These are phyloP conservation scores for Dallia pectoralis DNA, from an alignment of 2,797 vertebrate genomes.

Conservation along the genomic window DNA sequence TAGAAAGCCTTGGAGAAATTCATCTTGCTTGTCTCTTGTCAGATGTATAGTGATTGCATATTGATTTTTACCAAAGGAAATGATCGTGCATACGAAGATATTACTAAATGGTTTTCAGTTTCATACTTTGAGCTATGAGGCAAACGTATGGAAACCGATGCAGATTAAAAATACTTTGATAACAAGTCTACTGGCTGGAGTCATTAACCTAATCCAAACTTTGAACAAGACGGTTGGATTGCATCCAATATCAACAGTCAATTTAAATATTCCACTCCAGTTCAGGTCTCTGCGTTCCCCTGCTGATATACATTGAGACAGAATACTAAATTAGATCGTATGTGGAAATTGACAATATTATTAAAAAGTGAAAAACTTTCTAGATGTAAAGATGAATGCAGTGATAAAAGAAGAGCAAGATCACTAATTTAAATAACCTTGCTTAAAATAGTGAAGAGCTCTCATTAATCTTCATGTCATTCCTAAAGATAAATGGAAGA, in stretches of 20 bases:
- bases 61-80: conserved; percentile 34
- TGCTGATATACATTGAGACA: conserved; percentile 14
- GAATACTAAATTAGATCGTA: conserved; percentile 21
- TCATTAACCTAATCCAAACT: conserved; percentile 36
- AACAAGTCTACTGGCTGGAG: conserved; percentile 28
- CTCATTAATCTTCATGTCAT: conserved; percentile 75
- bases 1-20: conserved; percentile 23
- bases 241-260: conserved; percentile 39
- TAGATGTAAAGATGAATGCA: conserved; percentile 62
- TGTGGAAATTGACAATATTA: conserved; percentile 16
- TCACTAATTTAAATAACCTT: conserved; percentile 74
- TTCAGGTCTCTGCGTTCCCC: conserved; percentile 21
- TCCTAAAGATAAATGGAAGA: conserved; percentile 67
- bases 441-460: conserved; percentile 75
- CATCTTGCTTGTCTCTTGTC: conserved; percentile 26
- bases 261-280: conserved; percentile 31
- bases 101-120: conserved; percentile 16
- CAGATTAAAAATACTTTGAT: conserved; percentile 38
- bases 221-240: conserved; percentile 39
- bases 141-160: conserved; percentile 10
- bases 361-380: conserved; percentile 46
- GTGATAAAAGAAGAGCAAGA: conserved; percentile 62
- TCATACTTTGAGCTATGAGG: conserved; percentile 9
- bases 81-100: conserved; percentile 20
- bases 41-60: conserved; percentile 40